Conservation (phyloP, 2,113 vertebrate genomes). For the Tyto alba region DNA sequence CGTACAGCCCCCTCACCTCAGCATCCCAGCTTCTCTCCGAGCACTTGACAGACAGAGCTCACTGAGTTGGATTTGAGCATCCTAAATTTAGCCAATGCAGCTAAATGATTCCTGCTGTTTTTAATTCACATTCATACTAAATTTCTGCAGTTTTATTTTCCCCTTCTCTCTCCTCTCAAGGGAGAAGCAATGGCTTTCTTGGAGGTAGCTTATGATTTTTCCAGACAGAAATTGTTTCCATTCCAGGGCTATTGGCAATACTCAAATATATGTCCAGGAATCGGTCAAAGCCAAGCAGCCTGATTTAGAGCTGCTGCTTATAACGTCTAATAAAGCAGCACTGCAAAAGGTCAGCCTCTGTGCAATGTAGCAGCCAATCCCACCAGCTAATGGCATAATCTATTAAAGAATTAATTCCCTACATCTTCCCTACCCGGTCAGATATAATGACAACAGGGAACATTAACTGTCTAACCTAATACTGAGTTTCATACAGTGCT, state of each 20-base stretch:
- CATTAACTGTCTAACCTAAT: not conserved
- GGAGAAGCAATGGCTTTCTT: slow-evolving; percentile 25
- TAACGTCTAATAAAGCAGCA: not conserved
- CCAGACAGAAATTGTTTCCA: slow-evolving; percentile 41
- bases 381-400: not conserved
- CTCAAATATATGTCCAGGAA: slow-evolving; percentile 3
- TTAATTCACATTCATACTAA: not conserved
- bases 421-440: not conserved
- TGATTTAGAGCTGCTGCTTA: slow-evolving; percentile 29
- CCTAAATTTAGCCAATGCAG: not conserved
- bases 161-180: not conserved
- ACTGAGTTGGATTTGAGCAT: not conserved
- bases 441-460: not conserved
- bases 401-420: slow-evolving; percentile 9
- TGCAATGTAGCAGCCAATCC: not conserved
- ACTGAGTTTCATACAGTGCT: not conserved
- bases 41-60: not conserved
- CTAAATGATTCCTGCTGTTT: not conserved
- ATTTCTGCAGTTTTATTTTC: slow-evolving; percentile 7
- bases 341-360: not conserved
- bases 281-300: not conserved
- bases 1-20: rapidly evolving
- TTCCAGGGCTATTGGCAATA: slow-evolving; percentile 31
- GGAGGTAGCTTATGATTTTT: slow-evolving; percentile 34
- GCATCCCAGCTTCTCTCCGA: not conserved